These are phyloP conservation scores for Taeniopygia guttata DNA, from an alignment of 2,797 vertebrate genomes.

Conservation along the genomic window DNA sequence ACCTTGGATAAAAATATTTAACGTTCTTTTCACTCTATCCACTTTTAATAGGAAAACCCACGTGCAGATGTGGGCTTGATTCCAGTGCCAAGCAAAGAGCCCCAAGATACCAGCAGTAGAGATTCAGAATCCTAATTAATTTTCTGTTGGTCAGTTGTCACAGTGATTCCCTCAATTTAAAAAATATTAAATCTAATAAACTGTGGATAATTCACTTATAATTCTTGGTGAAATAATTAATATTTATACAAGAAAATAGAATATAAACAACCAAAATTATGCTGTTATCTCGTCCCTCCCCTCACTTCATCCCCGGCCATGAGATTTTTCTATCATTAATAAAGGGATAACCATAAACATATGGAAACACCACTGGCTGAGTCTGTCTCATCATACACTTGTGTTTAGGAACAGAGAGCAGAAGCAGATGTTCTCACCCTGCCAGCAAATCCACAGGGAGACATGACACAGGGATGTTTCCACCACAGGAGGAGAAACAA, in stretches of 20 bases:
- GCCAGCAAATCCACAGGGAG: neutral
- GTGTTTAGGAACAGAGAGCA: neutral
- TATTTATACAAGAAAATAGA: neutral
- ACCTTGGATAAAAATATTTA: conserved; percentile 56
- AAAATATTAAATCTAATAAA: neutral
- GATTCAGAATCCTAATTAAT: conserved; percentile 62
- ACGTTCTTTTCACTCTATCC: conserved; percentile 63
- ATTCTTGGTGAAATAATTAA: neutral
- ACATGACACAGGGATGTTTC: neutral
- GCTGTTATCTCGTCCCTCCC: neutral
- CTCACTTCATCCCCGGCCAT: neutral
- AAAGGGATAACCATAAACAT: neutral
- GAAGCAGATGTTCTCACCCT: neutral
- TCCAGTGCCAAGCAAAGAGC: conserved; percentile 57
- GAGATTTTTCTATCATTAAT: neutral
- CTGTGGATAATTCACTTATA: neutral
- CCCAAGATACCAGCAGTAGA: conserved; percentile 16
- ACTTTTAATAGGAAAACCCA: conserved; percentile 70
- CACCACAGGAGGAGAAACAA: neutral
- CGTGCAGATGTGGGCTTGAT: conserved; percentile 63
- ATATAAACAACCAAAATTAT: neutral
- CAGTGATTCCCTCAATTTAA: neutral
- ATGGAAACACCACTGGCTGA: neutral
- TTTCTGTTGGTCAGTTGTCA: conserved; percentile 53
- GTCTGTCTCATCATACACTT: neutral